These are phyloP conservation scores for Cosmia pyralina DNA, from an alignment of 2,888 invertebrate genomes.

Conservation along the genomic window DNA sequence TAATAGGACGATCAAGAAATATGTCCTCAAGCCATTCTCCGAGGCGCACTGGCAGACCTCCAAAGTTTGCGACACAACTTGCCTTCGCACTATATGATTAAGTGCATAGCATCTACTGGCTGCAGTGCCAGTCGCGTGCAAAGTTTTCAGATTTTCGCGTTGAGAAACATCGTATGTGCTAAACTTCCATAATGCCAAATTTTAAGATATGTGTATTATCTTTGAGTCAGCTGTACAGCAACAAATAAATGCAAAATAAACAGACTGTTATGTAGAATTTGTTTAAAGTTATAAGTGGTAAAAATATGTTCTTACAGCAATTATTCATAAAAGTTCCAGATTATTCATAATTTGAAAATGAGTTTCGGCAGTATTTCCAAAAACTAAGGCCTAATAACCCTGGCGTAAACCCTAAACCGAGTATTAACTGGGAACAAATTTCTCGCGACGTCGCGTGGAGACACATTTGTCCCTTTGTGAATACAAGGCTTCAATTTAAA, in stretches of 20 bases:
- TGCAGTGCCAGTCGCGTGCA: conserved; percentile 12
- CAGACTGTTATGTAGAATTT: background rate
- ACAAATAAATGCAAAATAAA: background rate
- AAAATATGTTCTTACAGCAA: too few species aligned
- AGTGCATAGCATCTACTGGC: conserved; percentile 38
- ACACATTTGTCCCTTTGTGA: too few species aligned
- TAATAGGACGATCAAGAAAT: conserved; percentile 62
- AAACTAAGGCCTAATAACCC: too few species aligned
- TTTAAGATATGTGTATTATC: background rate
- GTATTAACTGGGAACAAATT: too few species aligned
- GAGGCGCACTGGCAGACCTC: conserved; percentile 60
- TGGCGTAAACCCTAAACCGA: too few species aligned
- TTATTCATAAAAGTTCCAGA: too few species aligned
- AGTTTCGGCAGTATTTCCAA: too few species aligned
- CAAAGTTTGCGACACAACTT: conserved; percentile 57
- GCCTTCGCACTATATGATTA: conserved; percentile 45
- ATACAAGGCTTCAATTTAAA: background rate
- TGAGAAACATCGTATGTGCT: background rate
- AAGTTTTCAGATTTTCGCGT: conserved; percentile 32
- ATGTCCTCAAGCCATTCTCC: conserved; percentile 48
- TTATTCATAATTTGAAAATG: too few species aligned
- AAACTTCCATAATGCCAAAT: conserved; percentile 5
- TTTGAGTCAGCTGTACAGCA: too few species aligned
- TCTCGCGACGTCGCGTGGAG: too few species aligned
- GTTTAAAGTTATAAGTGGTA: background rate